Percentiles rank a stretch among this genome's conserved stretches.
These are phyloP conservation scores for Oncorhynchus mykiss DNA, from an alignment of 2,113 vertebrate species.

Conservation along the genomic window DNA sequence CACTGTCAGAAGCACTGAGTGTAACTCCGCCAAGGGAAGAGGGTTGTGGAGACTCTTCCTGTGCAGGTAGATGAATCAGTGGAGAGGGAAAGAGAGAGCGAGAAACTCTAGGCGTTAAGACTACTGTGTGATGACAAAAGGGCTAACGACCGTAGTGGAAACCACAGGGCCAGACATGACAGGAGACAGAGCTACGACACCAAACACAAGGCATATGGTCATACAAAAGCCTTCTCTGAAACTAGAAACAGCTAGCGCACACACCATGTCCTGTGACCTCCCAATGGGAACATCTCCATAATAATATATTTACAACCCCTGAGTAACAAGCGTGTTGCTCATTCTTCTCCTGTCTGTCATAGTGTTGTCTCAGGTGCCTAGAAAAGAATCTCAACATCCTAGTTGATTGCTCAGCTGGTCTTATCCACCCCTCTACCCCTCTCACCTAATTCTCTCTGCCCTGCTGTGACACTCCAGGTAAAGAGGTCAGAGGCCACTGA, in stretches of 20 bases:
- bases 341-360: too few relatives aligned
- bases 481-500: conserved; percentile 7
- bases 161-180: neutral
- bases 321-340: too few relatives aligned
- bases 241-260: neutral
- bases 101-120: neutral
- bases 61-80: neutral
- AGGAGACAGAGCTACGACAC: neutral
- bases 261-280: neutral
- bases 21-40: conserved; percentile 46
- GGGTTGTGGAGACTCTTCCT: conserved; percentile 20
- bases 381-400: too few relatives aligned
- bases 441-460: conserved; percentile 11
- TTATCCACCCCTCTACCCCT: neutral
- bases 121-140: neutral
- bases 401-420: conserved; percentile 14
- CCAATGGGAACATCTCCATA: too few relatives aligned
- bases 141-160: too few relatives aligned
- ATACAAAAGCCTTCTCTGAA: neutral
- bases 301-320: too few relatives aligned
- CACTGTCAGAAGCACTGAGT: conserved; percentile 63
- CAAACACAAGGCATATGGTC: neutral
- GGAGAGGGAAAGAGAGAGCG: neutral
- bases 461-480: neutral
- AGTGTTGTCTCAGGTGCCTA: too few relatives aligned